Conservation (phyloP, 23 tunicate species). For the Botrylloides violaceus region DNA sequence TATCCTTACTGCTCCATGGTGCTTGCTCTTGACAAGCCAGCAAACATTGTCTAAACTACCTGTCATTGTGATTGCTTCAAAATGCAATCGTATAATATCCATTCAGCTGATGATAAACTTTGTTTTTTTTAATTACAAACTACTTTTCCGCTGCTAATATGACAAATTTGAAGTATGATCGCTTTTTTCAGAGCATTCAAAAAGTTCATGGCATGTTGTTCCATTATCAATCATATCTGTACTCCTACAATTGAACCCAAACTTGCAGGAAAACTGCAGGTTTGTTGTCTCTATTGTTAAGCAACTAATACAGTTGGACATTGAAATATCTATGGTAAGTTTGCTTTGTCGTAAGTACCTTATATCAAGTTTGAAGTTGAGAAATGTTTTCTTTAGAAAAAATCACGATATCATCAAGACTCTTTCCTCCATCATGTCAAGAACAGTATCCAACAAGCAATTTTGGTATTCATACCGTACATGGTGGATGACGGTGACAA, state of each 20-base stretch:
- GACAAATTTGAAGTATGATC: too few relatives aligned
- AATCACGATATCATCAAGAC: slow-evolving; percentile 39
- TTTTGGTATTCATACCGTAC: slow-evolving; percentile 23
- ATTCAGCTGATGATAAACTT: too few relatives aligned
- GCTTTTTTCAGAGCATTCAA: too few relatives aligned
- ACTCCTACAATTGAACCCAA: not conserved
- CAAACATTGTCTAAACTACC: too few relatives aligned
- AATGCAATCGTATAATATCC: too few relatives aligned
- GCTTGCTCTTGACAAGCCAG: too few relatives aligned
- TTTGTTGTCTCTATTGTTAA: not conserved
- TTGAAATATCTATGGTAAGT: slow-evolving; percentile 1
- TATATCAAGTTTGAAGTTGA: not conserved
- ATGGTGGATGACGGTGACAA: not conserved
- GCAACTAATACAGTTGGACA: slow-evolving; percentile 5
- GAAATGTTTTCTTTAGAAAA: slow-evolving; percentile 14
- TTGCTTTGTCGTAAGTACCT: too few relatives aligned
- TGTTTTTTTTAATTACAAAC: too few relatives aligned
- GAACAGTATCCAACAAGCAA: slow-evolving; percentile 47
- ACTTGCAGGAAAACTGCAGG: not conserved
- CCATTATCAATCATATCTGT: not conserved
- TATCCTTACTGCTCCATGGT: too few relatives aligned
- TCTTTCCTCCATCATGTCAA: slow-evolving; percentile 32
- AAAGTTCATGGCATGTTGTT: not conserved
- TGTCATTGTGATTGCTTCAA: too few relatives aligned
- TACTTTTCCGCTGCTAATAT: too few relatives aligned